phyloP scores from a whole-genome alignment of 2,888 invertebrate genomes.

The Dolichopus griseipennis region DNA sequence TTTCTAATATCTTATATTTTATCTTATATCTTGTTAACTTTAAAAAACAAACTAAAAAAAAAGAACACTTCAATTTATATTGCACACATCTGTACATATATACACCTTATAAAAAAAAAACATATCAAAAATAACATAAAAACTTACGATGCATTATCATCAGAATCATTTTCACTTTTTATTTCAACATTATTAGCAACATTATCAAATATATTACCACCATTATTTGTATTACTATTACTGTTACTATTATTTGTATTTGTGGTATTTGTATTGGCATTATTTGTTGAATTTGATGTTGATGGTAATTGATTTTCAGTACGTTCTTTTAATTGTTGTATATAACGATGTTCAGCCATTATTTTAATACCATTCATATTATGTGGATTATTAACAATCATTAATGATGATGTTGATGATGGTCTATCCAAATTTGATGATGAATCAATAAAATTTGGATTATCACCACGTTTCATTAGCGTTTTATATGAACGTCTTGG shows the following conservation, averaged over 20 bases:
- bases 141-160: slow-evolving; percentile 8
- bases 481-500: slow-evolving; percentile 39
- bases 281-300: neutral
- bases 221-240: neutral
- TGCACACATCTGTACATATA: neutral
- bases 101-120: neutral
- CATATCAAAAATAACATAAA: neutral
- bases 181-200: neutral
- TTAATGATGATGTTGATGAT: slow-evolving; percentile 5
- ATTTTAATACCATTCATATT: neutral
- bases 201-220: neutral
- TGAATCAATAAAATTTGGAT: neutral
- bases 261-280: neutral
- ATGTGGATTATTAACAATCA: slow-evolving; percentile 8
- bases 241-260: too few relatives aligned
- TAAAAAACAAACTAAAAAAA: too few relatives aligned
- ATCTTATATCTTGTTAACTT: too few relatives aligned
- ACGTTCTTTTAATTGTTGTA: neutral
- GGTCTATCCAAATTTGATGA: neutral
- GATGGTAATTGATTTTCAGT: neutral
- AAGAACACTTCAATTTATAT: too few relatives aligned
- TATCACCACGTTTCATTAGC: slow-evolving; percentile 25
- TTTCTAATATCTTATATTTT: too few relatives aligned
- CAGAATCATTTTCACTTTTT: slow-evolving; percentile 9
- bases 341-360: neutral